A percentile compares a stretch with the other conserved stretches of the same genome.
Evolutionary conservation across 2,888 invertebrate species (phyloP).

Genomic region (Beris chalybata): DNA sequence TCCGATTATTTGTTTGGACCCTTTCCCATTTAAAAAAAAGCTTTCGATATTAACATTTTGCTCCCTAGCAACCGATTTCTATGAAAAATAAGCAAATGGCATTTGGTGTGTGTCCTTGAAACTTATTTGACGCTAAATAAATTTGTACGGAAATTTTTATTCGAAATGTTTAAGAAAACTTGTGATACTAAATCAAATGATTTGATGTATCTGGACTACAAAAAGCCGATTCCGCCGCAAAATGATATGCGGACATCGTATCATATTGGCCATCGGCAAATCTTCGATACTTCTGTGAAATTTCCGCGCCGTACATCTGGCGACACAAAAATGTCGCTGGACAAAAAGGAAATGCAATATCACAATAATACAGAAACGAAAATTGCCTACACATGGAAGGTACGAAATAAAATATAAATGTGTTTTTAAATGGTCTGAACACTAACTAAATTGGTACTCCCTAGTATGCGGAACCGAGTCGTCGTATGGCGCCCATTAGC

Average conservation of each 20-base stretch:
- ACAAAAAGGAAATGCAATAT: neutral
- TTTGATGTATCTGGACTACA: constrained; percentile 44
- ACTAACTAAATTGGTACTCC: constrained; percentile 3
- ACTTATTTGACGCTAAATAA: constrained; percentile 6
- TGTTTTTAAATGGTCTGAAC: neutral
- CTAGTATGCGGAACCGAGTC: constrained; percentile 46
- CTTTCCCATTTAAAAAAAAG: too few species aligned
- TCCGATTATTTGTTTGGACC: too few species aligned
- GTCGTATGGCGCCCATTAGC: neutral
- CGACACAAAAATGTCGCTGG: neutral
- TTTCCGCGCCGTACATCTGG: constrained; percentile 20
- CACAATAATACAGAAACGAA: constrained; percentile 28
- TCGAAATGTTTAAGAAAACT: constrained; percentile 9
- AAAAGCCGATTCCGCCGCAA: constrained; percentile 44
- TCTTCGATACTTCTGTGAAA: constrained; percentile 44
- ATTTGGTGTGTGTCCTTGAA: constrained; percentile 4
- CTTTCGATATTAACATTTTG: too few species aligned
- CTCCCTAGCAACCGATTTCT: constrained; percentile 12
- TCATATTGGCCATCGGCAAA: constrained; percentile 46
- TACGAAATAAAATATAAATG: neutral
- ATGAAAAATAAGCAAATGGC: constrained; percentile 6
- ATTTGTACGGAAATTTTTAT: neutral
- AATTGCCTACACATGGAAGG: constrained; percentile 27
- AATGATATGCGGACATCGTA: constrained; percentile 51
- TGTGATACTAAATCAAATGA: constrained; percentile 12